These are phyloP conservation scores for Macrosteles quadrilineatus DNA, from an alignment of 1,140 invertebrate species.

Conservation along the genomic window DNA sequence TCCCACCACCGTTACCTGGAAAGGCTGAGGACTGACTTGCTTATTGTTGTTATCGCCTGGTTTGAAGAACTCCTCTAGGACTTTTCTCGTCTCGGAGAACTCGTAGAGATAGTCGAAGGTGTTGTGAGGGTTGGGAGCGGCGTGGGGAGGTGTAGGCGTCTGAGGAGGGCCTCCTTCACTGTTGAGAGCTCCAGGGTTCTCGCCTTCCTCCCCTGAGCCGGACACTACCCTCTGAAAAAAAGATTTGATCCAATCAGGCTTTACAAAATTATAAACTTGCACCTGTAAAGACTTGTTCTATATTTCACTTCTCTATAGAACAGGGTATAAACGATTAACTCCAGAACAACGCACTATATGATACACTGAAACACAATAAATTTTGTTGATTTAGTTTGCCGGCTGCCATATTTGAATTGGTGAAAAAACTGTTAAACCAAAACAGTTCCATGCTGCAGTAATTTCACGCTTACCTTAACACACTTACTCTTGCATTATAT, in stretches of 20 bases:
- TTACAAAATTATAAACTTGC: neutral
- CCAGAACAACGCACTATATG: too few species aligned
- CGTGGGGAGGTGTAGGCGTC: conserved; percentile 52
- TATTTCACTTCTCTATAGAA: too few species aligned
- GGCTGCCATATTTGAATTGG: too few species aligned
- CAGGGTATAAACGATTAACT: too few species aligned
- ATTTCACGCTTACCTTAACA: too few species aligned
- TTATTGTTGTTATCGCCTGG: conserved; percentile 60
- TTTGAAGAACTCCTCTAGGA: conserved; percentile 89
- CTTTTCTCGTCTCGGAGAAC: conserved; percentile 88
- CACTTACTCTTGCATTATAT: too few species aligned
- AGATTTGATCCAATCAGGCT: neutral
- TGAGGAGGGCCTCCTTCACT: conserved; percentile 45
- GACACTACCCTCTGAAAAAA: conserved; percentile 42
- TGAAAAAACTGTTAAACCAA: too few species aligned
- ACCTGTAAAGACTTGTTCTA: neutral
- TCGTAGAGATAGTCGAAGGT: conserved; percentile 87
- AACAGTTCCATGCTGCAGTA: too few species aligned
- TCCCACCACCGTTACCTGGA: conserved; percentile 38
- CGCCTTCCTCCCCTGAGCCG: conserved; percentile 33
- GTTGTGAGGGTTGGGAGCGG: conserved; percentile 38
- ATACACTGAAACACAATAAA: too few species aligned
- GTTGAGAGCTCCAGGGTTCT: conserved; percentile 40
- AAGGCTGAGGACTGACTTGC: conserved; percentile 48
- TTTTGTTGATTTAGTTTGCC: too few species aligned